Evolutionary conservation across 2,113 vertebrate genomes (phyloP), one percentile per base, ranked within the genome.

Genomic region (Corynorhinus townsendii): DNA sequence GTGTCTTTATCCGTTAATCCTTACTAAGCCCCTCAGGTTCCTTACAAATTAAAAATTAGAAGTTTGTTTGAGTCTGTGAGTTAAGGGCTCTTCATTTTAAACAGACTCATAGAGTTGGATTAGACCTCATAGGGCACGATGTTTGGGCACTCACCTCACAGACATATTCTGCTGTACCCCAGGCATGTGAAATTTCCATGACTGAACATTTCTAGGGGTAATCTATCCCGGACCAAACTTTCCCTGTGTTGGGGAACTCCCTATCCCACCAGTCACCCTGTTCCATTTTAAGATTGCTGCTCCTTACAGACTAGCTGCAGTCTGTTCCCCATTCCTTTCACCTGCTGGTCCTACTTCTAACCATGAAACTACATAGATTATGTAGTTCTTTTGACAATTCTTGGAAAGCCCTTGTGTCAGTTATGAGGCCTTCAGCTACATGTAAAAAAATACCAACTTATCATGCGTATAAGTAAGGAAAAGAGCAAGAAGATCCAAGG

Each of bases 71-170:
- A 28, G 72, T 85, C 47, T 79, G 9, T 90, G 66, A 86, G 69
- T 94, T 94, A 88, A 79, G 9, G 24, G 3, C 38, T 86, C 26
- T 89, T 94, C 33, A 71, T 83, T 93, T 93, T 59, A 86, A 86
- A 73, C 28, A 91, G 33, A 90, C 54, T 79, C 12, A 45, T 71
- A 79, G n/a, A 72, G 33, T 87, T 89, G 73, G 47, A 72, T 69
- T 84, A 85, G 26, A 69, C 16, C 20, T 81, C 68, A 38, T 3
- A 69, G 68, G 10, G 76, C 38, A 66, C 86, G 12, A 35, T 80
- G 8, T 88, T 80, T 92, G 68, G n/a, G 66, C 10, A 77, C 28
- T 90, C 35, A 66, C 2, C 59, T 82, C 73, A 54, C 20, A 86
- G 49, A 82, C 1, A 76, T 28, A 76, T 17, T 80, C 49, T 64